A percentile compares a stretch with the other conserved stretches of the same genome.
These are phyloP conservation scores for Callaeas wilsoni DNA, from an alignment of 2,113 vertebrate species.

Conservation along the genomic window DNA sequence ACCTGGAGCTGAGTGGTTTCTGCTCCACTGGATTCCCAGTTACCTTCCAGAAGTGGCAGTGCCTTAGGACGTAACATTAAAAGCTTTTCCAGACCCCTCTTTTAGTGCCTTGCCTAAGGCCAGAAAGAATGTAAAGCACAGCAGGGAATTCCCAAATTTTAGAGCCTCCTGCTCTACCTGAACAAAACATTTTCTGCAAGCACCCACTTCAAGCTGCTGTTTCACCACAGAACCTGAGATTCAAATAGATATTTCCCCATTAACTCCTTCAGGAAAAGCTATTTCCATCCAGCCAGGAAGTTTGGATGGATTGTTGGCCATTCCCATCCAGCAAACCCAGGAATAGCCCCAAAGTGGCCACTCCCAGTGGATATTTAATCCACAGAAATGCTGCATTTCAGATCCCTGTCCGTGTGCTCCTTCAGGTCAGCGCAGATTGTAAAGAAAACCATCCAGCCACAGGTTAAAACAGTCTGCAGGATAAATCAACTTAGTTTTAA, in stretches of 20 bases:
- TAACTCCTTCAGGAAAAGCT: not conserved
- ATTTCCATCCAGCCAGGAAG: not conserved
- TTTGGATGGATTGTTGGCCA: not conserved
- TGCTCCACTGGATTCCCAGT: not conserved
- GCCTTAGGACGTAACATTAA: not conserved
- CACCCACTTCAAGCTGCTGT: not conserved
- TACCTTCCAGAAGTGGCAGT: not conserved
- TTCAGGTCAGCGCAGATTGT: not conserved
- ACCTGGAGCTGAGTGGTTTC: not conserved
- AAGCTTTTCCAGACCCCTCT: not conserved
- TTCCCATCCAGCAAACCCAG: not conserved
- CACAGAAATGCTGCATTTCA: not conserved
- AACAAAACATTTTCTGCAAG: not conserved
- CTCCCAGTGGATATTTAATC: not conserved
- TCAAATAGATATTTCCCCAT: not conserved
- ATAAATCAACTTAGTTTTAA: not conserved
- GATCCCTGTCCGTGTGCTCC: not conserved
- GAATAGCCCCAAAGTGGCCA: not conserved
- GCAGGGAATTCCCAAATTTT: not conserved
- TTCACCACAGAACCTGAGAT: not conserved
- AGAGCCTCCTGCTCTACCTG: not conserved
- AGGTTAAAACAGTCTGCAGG: not conserved
- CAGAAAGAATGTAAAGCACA: not conserved
- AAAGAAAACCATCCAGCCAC: not conserved
- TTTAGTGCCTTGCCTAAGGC: not conserved